Base-by-base conservation (phyloP, 1,140 invertebrate species). In the Mya arenaria region DNA sequence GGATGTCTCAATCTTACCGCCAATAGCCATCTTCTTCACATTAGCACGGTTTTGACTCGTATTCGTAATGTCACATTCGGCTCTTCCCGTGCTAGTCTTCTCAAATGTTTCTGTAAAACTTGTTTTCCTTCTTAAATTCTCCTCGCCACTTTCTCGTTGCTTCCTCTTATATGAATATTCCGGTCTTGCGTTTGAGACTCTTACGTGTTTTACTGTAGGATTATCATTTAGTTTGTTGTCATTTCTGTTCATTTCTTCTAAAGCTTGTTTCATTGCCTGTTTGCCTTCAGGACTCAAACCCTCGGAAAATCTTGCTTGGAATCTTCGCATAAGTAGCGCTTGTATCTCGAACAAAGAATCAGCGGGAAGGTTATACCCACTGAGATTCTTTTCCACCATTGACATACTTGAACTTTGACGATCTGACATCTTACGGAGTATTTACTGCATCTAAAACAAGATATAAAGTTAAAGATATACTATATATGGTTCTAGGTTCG, bases 61-160 rank as follows among this genome's bases (percentile, higher is more conserved):
- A 15, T 80, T 65, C 1, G 85, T 84, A 23, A 86, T 84, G 41
- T 86, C 86, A 15, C 83, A 78, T 4, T 83, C 81, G 4, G 86
- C 23, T 4, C 75, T 52, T 1, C 73, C 28, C 1, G 44, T 34
- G 41, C 34, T 13, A 5, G 13, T 56, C 62, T 62, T 80, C 28
- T 36, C 19, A 79, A 39, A 37, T n/a, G 56, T 17, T 36, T 68
- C 60, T 73, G 30, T 58, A 30, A 69, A 75, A 71, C n/a, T 56
- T 39, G 19, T 82, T 34, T 23, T 37, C 25, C 37, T 73, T 65
- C 10, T 56, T 17, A 19, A 17, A 34, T 71, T 74, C 58, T 39
- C 19, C 34, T 71, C 44, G 41, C 56, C 66, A 37, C n/a, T 52
- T 37, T 44, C 17, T n/a, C 44, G 10, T 23, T 41, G 25, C 23